Percentiles rank a stretch among this genome's conserved stretches.
phyloP scores from a whole-genome alignment of 2,797 vertebrate genomes.

The Tangara arthus region DNA sequence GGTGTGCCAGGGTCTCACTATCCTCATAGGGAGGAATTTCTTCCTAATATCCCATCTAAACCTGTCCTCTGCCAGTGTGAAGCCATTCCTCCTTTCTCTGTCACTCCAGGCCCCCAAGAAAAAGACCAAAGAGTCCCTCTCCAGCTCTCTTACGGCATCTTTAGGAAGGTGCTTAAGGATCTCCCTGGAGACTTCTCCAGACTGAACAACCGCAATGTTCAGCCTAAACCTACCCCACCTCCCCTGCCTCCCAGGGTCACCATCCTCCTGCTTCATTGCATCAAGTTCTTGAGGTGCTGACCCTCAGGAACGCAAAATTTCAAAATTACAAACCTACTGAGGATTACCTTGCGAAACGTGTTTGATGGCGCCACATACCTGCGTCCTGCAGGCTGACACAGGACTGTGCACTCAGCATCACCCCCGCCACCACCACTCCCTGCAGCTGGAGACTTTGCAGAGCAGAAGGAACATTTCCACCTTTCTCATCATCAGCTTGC shows the following conservation, averaged over 20 bases:
- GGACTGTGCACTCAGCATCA: rapidly evolving
- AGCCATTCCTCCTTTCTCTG: background rate
- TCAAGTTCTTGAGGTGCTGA: background rate
- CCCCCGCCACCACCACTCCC: background rate
- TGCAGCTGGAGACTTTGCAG: background rate
- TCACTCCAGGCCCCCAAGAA: background rate
- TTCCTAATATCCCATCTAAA: background rate
- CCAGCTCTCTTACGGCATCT: background rate
- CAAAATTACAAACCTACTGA: background rate
- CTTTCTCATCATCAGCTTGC: background rate
- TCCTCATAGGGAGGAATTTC: background rate
- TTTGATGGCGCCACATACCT: background rate
- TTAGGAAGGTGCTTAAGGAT: background rate
- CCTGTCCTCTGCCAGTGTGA: background rate
- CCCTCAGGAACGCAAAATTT: background rate
- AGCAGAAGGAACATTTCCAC: background rate
- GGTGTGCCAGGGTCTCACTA: rapidly evolving
- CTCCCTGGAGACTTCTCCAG: background rate
- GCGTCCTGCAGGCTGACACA: background rate
- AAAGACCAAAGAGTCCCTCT: background rate
- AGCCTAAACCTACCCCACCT: background rate
- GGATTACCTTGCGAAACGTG: background rate
- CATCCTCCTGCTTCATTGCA: background rate
- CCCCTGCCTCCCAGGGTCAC: background rate
- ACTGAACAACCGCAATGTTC: rapidly evolving